Conservation (phyloP, 2,797 vertebrate species). For the Enteromius radiatus region DNA sequence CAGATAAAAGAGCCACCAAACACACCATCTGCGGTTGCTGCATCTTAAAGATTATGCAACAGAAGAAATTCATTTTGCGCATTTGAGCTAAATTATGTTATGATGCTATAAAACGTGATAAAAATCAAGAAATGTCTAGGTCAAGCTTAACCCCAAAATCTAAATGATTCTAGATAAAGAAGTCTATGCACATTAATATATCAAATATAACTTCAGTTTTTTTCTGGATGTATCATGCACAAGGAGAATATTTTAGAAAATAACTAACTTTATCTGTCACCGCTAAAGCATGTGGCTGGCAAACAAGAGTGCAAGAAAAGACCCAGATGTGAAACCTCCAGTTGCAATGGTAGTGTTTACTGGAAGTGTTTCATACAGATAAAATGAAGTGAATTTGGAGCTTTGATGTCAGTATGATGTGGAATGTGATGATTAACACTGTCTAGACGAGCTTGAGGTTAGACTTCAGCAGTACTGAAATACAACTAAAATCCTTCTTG, state of each 20-base stretch:
- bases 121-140: neutral
- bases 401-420: neutral
- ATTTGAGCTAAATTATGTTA: neutral
- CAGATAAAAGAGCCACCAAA: neutral
- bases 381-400: neutral
- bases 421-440: neutral
- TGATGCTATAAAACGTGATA: neutral
- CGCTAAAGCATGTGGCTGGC: neutral
- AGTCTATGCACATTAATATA: neutral
- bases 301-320: too few relatives aligned
- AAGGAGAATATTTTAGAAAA: neutral
- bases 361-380: neutral
- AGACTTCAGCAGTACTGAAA: neutral
- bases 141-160: neutral
- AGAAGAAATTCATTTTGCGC: neutral
- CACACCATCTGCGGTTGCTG: neutral
- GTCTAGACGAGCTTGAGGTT: neutral
- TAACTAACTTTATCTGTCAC: neutral
- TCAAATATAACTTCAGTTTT: neutral
- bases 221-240: too few relatives aligned
- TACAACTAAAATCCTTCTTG: too few relatives aligned
- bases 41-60: neutral
- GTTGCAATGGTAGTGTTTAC: neutral
- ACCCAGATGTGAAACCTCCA: neutral
- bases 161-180: neutral